phyloP scores from a whole-genome alignment of 2,797 vertebrate species.

The Enteromius mattozi region DNA sequence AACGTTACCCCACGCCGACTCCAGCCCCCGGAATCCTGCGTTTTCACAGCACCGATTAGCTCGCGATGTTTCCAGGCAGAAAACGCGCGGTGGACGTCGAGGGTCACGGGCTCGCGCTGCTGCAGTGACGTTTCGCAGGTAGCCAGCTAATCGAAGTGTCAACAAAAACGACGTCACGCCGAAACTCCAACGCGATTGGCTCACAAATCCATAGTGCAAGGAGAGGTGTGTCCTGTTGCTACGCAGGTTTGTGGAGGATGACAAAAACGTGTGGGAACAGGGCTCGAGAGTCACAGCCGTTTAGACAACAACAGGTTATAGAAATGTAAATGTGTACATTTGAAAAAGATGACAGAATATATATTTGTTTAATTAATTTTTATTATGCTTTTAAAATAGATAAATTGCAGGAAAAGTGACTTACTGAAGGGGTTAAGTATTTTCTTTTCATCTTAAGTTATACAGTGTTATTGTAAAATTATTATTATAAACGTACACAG shows the following conservation, averaged over 20 bases:
- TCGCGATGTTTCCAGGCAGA: slow-evolving; percentile 77
- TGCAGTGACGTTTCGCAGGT: slow-evolving; percentile 68
- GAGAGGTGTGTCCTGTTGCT: slow-evolving; percentile 68
- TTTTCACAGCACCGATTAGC: slow-evolving; percentile 61
- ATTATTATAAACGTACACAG: background rate
- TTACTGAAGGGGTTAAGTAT: background rate
- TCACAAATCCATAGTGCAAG: slow-evolving; percentile 50
- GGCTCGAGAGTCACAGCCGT: background rate
- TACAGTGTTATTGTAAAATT: background rate
- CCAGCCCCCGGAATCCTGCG: slow-evolving; percentile 52
- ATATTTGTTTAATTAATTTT: background rate
- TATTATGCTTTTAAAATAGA: background rate
- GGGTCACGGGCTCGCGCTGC: slow-evolving; percentile 40
- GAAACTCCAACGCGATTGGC: slow-evolving; percentile 68
- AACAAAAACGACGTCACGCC: slow-evolving; percentile 72
- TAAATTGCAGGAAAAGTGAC: background rate
- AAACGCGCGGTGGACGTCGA: slow-evolving; percentile 47
- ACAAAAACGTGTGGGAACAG: slow-evolving; percentile 1
- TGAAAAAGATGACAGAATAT: background rate
- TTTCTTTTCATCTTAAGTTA: background rate
- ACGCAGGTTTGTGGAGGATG: slow-evolving; percentile 64
- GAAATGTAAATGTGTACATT: background rate
- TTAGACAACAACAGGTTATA: slow-evolving; percentile 1
- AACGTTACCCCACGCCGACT: slow-evolving; percentile 63
- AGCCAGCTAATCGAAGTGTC: slow-evolving; percentile 68